Base-by-base conservation (phyloP, 2,113 vertebrate species). In the Halcyon malimbica region DNA sequence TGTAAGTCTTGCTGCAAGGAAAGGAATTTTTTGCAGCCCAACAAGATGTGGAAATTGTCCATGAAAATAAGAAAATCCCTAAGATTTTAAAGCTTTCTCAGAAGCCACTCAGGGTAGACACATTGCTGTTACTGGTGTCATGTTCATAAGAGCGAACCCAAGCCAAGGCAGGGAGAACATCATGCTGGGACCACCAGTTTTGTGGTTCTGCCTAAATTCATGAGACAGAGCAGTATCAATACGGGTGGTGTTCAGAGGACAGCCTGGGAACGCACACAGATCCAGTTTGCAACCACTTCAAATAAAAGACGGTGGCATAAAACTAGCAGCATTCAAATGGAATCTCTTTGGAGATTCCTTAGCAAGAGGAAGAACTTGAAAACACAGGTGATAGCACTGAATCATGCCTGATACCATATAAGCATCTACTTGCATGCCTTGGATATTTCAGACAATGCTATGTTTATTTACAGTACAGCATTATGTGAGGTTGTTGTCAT, bases 181-280 rank as follows among this genome's bases (percentile, higher is more conserved):
- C 63, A 10, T 0, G 4, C 53, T 56, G 70, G 59, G 16, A 12
- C 7, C 14, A 60, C 20, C 21, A 35, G 67, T 35, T 73, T 42
- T 64, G 48, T 15, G 13, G 18, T 6, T 79, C 79, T 26, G 26
- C 6, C 21, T 20, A 23, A 29, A 65, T 2, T 46, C 29, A 8
- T 3, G 53, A 51, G 71, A 28, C 65, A 54, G 41, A 53, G 50
- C 26, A 41, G 20, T 11, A 15, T 16, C 23, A 44, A 9, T 33
- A 19, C 0, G 1, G 2, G 8, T 23, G 28, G 56, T 57, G 10
- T 3, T 46, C 62, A 8, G 28, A 1, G 12, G 37, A 14, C 16
- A 88, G 11, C 9, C 21, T 46, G 19, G 17, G 16, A 68, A 29
- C 1, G 23, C 62, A 50, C 42, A 14, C 16, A 42, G 65, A 2